These are phyloP conservation scores for Periophthalmus magnuspinnatus DNA, from an alignment of 2,797 vertebrate genomes.

Conservation along the genomic window DNA sequence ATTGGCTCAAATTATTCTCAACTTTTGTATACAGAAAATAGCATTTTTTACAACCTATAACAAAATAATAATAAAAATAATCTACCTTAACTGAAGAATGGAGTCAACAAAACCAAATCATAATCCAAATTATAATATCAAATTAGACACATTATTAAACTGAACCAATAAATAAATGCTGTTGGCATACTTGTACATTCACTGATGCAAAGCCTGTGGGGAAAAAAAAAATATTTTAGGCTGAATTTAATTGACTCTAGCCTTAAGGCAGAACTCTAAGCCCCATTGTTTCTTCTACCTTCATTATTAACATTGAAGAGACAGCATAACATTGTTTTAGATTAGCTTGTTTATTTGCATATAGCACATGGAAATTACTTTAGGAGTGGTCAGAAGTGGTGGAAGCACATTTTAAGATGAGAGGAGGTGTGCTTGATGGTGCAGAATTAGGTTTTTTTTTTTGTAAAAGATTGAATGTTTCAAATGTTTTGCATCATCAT, in stretches of 20 bases:
- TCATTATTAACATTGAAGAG: slow-evolving; percentile 7
- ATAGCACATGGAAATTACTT: slow-evolving; percentile 1
- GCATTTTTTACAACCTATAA: no score
- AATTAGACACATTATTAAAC: not conserved
- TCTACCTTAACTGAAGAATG: no score
- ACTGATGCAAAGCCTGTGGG: not conserved
- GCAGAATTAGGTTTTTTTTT: not conserved
- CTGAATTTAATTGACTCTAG: not conserved
- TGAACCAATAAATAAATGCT: not conserved
- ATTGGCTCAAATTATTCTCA: no score
- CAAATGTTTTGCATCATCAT: slow-evolving; percentile 37
- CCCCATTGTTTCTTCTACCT: not conserved
- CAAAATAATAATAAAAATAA: no score
- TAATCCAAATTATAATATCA: not conserved
- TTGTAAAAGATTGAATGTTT: slow-evolving; percentile 23
- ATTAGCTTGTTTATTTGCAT: slow-evolving; percentile 9
- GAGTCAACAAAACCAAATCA: no score
- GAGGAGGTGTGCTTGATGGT: not conserved
- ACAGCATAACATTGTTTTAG: not conserved
- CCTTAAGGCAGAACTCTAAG: not conserved
- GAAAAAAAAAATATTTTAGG: not conserved
- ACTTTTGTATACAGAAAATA: no score
- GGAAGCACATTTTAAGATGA: not conserved
- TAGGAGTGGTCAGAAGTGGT: not conserved
- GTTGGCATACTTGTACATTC: not conserved